phyloP scores from a whole-genome alignment of 2,888 invertebrate genomes.

The Drosophila koepferae region DNA sequence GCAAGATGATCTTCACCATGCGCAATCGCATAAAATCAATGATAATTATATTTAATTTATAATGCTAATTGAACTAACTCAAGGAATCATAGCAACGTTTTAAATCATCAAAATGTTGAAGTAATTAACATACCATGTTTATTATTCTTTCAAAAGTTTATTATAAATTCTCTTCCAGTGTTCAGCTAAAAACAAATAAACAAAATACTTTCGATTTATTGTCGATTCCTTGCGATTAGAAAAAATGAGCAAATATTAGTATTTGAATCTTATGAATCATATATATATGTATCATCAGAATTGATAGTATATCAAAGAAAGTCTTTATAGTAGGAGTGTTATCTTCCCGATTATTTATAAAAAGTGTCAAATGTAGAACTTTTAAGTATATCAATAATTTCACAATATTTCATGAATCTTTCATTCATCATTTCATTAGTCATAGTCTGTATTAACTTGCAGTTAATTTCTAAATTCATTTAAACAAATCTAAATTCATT shows the following conservation, averaged over 20 bases:
- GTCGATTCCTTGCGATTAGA: too few species aligned
- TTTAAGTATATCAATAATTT: too few species aligned
- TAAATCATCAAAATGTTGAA: constrained; percentile 62
- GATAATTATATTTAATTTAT: constrained; percentile 78
- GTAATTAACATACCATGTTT: constrained; percentile 56
- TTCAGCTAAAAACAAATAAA: constrained; percentile 45
- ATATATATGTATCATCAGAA: too few species aligned
- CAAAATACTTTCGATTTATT: constrained; percentile 36
- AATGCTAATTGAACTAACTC: constrained; percentile 71
- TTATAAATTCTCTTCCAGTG: constrained; percentile 24
- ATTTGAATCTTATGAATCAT: too few species aligned
- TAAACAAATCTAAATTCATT: background rate
- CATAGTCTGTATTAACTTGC: too few species aligned
- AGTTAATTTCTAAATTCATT: background rate
- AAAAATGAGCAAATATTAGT: too few species aligned
- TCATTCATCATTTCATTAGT: too few species aligned
- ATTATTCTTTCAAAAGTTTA: constrained; percentile 51
- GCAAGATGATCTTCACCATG: constrained; percentile 26
- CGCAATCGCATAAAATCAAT: constrained; percentile 56
- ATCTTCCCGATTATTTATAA: too few species aligned
- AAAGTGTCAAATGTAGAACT: too few species aligned
- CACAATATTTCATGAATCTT: too few species aligned
- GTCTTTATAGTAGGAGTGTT: too few species aligned
- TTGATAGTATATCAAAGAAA: too few species aligned
- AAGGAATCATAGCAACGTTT: constrained; percentile 35